These are phyloP conservation scores for Idaea straminata DNA, from an alignment of 2,888 invertebrate species.

Conservation along the genomic window DNA sequence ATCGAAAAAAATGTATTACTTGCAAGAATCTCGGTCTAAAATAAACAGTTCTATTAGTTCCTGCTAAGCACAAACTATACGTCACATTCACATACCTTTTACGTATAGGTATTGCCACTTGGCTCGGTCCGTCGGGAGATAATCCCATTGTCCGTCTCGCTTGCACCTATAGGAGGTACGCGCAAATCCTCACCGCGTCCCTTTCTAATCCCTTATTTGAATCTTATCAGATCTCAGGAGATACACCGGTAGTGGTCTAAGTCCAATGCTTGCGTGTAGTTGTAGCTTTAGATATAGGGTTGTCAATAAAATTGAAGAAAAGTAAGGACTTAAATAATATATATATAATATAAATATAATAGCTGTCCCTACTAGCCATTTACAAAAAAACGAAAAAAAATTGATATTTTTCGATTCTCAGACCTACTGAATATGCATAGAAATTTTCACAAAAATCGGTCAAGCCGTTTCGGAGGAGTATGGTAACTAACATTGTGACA, in stretches of 20 bases:
- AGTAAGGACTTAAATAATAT: not conserved
- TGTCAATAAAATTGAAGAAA: slow-evolving; percentile 30
- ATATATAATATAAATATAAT: too few species aligned
- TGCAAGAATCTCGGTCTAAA: not conserved
- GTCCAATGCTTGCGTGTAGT: slow-evolving; percentile 63
- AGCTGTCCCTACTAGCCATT: too few species aligned
- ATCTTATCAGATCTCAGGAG: slow-evolving; percentile 81
- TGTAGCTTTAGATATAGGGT: slow-evolving; percentile 59
- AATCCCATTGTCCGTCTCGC: slow-evolving; percentile 66
- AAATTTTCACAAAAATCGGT: too few species aligned
- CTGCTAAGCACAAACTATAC: slow-evolving; percentile 19
- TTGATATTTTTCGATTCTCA: too few species aligned
- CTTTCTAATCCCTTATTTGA: slow-evolving; percentile 81
- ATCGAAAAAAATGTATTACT: too few species aligned
- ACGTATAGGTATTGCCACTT: slow-evolving; percentile 51
- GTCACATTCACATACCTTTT: slow-evolving; percentile 30
- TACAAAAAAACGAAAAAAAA: too few species aligned
- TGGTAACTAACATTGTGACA: too few species aligned
- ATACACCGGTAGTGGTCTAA: slow-evolving; percentile 71
- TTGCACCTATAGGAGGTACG: slow-evolving; percentile 52
- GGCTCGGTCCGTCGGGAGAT: slow-evolving; percentile 69
- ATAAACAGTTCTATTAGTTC: not conserved
- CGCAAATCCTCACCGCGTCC: slow-evolving; percentile 72
- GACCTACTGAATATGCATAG: too few species aligned
- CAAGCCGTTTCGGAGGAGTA: too few species aligned